phyloP scores from a whole-genome alignment of 2,797 vertebrate genomes.

The Prunella strophiata region DNA sequence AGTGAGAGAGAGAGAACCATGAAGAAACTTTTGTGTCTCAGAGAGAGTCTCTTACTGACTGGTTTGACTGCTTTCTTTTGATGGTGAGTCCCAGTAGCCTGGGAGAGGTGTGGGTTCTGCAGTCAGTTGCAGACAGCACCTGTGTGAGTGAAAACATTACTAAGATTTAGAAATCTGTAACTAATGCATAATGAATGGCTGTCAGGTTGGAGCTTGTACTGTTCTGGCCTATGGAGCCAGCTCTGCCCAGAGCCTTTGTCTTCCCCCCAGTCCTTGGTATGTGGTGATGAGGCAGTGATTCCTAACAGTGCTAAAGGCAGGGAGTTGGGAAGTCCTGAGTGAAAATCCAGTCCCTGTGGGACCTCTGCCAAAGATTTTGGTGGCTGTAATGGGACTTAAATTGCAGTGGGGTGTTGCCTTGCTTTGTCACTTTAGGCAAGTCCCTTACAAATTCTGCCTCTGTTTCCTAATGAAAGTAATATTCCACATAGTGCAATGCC shows the following conservation, averaged over 20 bases:
- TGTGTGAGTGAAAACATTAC: background rate
- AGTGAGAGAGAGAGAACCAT: background rate
- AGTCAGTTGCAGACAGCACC: background rate
- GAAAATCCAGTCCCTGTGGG: background rate
- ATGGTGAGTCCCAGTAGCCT: background rate
- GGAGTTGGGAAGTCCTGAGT: background rate
- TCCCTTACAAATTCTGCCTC: background rate
- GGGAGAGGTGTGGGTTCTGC: background rate
- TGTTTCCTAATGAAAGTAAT: background rate
- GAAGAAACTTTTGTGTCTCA: background rate
- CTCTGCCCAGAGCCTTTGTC: background rate
- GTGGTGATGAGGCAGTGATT: background rate
- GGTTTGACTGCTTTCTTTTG: background rate
- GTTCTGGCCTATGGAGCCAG: background rate
- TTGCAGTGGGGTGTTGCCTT: background rate
- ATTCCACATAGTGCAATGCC: background rate
- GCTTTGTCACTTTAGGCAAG: background rate
- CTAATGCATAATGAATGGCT: background rate
- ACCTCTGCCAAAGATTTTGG: background rate
- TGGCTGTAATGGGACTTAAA: background rate
- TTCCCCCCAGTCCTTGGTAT: background rate
- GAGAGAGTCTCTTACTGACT: background rate
- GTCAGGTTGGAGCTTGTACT: slow-evolving; percentile 11
- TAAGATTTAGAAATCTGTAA: background rate
- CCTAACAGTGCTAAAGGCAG: background rate